A percentile compares a stretch with the other conserved stretches of the same genome.
Conservation (phyloP, 2,888 invertebrate species). For the Parnassius apollo region DNA sequence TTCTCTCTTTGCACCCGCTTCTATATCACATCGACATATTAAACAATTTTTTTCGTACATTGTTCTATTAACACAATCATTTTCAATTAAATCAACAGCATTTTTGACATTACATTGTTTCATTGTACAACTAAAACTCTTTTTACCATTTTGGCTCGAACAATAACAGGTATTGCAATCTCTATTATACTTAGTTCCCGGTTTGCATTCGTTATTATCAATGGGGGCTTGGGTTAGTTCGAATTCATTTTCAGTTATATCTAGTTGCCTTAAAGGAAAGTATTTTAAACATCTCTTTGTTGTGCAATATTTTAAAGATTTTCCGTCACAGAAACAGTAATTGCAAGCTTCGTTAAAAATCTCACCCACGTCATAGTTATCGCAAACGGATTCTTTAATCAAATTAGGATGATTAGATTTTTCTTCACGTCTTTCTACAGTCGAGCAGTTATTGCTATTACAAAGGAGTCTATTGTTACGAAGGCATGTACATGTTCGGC, state of each 20-base stretch:
- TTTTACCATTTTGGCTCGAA: conserved; percentile 38
- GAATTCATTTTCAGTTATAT: neutral
- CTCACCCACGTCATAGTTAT: conserved; percentile 44
- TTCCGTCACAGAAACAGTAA: conserved; percentile 71
- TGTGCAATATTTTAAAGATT: conserved; percentile 65
- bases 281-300: conserved; percentile 51
- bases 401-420: neutral
- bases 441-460: conserved; percentile 55
- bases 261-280: conserved; percentile 18
- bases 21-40: conserved; percentile 48
- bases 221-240: conserved; percentile 29
- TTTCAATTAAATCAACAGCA: conserved; percentile 17
- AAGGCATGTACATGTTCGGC: conserved; percentile 75
- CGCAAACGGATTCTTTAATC: conserved; percentile 29
- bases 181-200: conserved; percentile 49
- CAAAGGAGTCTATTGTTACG: conserved; percentile 70
- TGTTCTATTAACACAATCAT: conserved; percentile 48
- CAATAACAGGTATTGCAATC: conserved; percentile 65
- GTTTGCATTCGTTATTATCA: conserved; percentile 45
- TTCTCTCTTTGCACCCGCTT: conserved; percentile 40
- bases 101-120: conserved; percentile 41
- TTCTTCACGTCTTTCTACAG: neutral
- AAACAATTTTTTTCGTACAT: conserved; percentile 51
- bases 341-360: conserved; percentile 75
- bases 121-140: conserved; percentile 65